phyloP scores from a whole-genome alignment of 2,888 invertebrate genomes.

The Nomada fabriciana region DNA sequence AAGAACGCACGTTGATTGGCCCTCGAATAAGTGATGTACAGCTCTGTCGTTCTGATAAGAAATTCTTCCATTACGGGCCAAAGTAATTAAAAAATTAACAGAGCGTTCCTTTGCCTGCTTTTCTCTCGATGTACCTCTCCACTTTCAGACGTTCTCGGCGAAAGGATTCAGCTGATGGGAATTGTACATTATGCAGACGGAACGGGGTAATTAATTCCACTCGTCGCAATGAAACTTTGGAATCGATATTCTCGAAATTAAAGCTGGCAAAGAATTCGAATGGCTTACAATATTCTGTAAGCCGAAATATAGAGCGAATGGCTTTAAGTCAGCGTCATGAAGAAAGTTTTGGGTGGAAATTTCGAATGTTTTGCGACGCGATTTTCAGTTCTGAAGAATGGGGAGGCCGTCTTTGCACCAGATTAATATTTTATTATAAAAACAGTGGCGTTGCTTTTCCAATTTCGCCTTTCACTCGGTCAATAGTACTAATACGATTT shows the following conservation, averaged over 20 bases:
- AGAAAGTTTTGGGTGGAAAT: too few relatives aligned
- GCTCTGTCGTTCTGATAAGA: neutral
- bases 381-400: too few relatives aligned
- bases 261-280: neutral
- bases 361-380: too few relatives aligned
- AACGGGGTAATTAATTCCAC: neutral
- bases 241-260: neutral
- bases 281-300: too few relatives aligned
- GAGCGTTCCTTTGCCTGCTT: neutral
- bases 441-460: too few relatives aligned
- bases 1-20: constrained; percentile 23
- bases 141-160: neutral
- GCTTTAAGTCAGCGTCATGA: too few relatives aligned
- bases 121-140: neutral
- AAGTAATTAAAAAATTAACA: constrained; percentile 23
- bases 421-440: too few relatives aligned
- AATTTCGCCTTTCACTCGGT: too few relatives aligned
- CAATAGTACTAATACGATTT: too few relatives aligned
- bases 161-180: neutral
- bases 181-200: neutral
- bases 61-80: constrained; percentile 10
- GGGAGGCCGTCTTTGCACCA: too few relatives aligned
- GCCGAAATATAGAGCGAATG: too few relatives aligned
- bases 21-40: neutral
- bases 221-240: neutral